These are phyloP conservation scores for Bovichtus variegatus DNA, from an alignment of 2,797 vertebrate species.

Conservation along the genomic window DNA sequence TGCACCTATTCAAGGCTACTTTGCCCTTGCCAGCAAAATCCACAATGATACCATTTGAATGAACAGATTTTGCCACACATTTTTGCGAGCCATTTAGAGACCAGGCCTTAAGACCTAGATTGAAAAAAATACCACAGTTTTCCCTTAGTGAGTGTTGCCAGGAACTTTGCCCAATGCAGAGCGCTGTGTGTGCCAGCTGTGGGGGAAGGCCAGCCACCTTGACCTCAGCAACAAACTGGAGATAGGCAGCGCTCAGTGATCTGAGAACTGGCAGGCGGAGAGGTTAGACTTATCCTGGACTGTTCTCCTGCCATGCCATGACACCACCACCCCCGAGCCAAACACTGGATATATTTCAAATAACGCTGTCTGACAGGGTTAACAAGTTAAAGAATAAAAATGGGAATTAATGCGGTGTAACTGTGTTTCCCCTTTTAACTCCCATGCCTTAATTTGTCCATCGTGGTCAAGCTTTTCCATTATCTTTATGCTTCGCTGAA, in stretches of 20 bases:
- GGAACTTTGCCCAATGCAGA: conserved; percentile 9
- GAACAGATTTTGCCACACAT: neutral
- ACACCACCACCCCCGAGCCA: conserved; percentile 47
- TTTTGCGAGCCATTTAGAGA: neutral
- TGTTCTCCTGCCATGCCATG: conserved; percentile 47
- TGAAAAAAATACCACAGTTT: neutral
- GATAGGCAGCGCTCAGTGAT: conserved; percentile 53
- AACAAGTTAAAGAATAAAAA: conserved; percentile 27
- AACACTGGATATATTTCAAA: conserved; percentile 15
- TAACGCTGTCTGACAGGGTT: conserved; percentile 19
- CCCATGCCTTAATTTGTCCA: conserved; percentile 10
- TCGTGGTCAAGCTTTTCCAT: neutral
- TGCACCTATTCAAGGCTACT: neutral
- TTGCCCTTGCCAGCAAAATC: neutral
- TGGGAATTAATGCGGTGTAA: neutral
- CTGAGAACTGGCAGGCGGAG: conserved; percentile 43
- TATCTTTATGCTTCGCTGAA: conserved; percentile 49
- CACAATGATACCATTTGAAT: neutral
- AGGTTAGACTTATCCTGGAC: conserved; percentile 11
- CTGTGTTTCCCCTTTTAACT: neutral
- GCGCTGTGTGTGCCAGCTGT: conserved; percentile 30
- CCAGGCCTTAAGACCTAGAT: neutral
- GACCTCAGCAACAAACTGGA: conserved; percentile 45
- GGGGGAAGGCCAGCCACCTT: conserved; percentile 62
- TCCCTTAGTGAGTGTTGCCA: conserved; percentile 39